A percentile compares a stretch with the other conserved stretches of the same genome.
phyloP scores from a whole-genome alignment of 53 echinoderm and acorn worm species.

The Paelopatides confundens region DNA sequence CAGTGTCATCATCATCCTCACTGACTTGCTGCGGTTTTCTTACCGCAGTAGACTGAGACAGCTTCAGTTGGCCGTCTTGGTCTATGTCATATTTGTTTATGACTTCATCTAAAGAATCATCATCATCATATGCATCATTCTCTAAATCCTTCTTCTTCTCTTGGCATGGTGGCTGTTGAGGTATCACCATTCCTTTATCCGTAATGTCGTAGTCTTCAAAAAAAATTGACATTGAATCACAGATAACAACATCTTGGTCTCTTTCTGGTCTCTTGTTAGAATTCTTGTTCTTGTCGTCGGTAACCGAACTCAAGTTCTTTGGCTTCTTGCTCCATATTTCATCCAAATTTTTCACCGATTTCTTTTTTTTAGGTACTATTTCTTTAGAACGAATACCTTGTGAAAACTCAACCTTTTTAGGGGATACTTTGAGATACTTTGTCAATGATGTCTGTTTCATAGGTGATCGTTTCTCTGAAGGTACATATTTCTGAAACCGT shows the following conservation, averaged over 20 bases:
- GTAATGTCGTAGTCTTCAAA: not conserved
- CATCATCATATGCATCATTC: not conserved
- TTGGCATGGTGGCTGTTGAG: not conserved
- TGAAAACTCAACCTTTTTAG: not conserved
- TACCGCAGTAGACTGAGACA: not conserved
- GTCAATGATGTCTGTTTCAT: constrained; percentile 1
- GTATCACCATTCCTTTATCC: not conserved
- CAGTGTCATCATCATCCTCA: not conserved
- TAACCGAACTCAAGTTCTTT: not conserved
- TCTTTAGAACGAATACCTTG: not conserved
- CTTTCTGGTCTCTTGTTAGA: not conserved
- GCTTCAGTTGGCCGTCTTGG: not conserved
- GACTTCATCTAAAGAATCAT: not conserved
- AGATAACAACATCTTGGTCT: too few relatives aligned
- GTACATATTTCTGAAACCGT: not conserved
- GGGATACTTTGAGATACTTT: not conserved
- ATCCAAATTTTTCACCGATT: constrained; percentile 9
- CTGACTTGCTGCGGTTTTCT: not conserved
- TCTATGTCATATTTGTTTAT: not conserved
- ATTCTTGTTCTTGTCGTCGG: not conserved
- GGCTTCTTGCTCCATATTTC: not conserved
- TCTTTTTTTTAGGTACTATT: too few relatives aligned
- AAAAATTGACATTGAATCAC: not conserved
- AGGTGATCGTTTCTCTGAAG: not conserved
- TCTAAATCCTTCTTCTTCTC: not conserved